Conservation (phyloP, 2,888 invertebrate genomes). For the Campoletis raptor region DNA sequence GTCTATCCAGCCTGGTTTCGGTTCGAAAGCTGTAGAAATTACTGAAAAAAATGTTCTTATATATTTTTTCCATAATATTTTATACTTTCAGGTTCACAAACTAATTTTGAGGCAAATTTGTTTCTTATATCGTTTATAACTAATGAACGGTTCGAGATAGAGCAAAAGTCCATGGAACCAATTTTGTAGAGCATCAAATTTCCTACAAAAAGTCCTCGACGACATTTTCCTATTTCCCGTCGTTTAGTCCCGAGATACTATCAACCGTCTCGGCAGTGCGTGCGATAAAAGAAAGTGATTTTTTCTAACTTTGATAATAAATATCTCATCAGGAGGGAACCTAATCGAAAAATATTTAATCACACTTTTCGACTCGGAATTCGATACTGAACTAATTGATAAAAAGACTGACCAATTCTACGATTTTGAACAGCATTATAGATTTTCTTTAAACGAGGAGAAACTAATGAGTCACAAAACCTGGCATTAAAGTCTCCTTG, state of each 20-base stretch:
- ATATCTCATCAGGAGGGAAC: not conserved
- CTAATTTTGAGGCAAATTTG: not conserved
- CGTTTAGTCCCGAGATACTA: not conserved
- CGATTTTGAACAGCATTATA: not conserved
- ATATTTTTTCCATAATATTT: not conserved
- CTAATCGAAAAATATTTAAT: not conserved
- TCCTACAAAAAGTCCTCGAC: not conserved
- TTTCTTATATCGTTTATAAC: not conserved
- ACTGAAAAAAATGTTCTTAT: constrained; percentile 82
- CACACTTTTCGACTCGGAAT: not conserved
- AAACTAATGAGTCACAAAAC: not conserved
- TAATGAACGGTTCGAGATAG: not conserved
- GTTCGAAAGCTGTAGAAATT: constrained; percentile 87
- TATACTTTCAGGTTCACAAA: too few species aligned
- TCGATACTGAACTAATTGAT: not conserved
- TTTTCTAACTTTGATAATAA: not conserved
- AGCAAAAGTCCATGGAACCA: not conserved
- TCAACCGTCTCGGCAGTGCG: not conserved
- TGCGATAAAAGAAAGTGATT: not conserved
- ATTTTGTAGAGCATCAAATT: not conserved
- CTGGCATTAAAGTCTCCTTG: constrained; percentile 55
- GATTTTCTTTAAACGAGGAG: not conserved
- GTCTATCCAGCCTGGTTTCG: constrained; percentile 91
- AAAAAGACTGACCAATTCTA: not conserved
- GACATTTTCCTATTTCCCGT: not conserved